Conservation (phyloP, 1,140 invertebrate genomes). For the Archivesica marissinica region DNA sequence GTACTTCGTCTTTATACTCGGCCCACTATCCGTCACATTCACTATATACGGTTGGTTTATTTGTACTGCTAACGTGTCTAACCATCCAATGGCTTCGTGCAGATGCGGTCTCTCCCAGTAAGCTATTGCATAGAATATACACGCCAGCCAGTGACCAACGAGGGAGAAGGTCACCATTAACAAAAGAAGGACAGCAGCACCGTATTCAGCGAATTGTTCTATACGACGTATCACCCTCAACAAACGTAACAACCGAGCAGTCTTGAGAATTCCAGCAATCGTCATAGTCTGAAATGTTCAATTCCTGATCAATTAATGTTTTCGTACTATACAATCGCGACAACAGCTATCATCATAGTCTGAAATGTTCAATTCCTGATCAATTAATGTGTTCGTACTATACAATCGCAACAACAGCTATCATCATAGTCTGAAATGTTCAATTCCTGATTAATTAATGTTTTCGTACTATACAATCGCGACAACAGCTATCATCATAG, state of each 20-base stretch:
- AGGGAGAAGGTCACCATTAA: slow-evolving; percentile 99
- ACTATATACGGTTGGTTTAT: slow-evolving; percentile 78
- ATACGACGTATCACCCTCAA: slow-evolving; percentile 98
- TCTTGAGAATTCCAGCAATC: slow-evolving; percentile 98
- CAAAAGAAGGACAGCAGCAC: slow-evolving; percentile 97
- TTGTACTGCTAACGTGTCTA: slow-evolving; percentile 91
- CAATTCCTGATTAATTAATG: no score
- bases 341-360: no score
- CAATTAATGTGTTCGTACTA: no score
- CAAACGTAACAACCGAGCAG: slow-evolving; percentile 95
- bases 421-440: no score
- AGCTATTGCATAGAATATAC: slow-evolving; percentile 91
- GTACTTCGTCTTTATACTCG: slow-evolving; percentile 87
- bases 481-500: no score
- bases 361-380: no score
- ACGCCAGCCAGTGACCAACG: slow-evolving; percentile 99
- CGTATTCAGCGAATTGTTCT: slow-evolving; percentile 99
- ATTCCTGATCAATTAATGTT: no score
- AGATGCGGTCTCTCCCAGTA: slow-evolving; percentile 81
- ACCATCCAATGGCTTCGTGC: slow-evolving; percentile 65
- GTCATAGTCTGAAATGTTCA: slow-evolving; percentile 97
- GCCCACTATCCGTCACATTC: slow-evolving; percentile 82
- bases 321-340: no score
- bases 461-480: no score
- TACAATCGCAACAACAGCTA: no score